phyloP scores from a whole-genome alignment of 2,797 vertebrate genomes.

The Centroberyx gerrardi region DNA sequence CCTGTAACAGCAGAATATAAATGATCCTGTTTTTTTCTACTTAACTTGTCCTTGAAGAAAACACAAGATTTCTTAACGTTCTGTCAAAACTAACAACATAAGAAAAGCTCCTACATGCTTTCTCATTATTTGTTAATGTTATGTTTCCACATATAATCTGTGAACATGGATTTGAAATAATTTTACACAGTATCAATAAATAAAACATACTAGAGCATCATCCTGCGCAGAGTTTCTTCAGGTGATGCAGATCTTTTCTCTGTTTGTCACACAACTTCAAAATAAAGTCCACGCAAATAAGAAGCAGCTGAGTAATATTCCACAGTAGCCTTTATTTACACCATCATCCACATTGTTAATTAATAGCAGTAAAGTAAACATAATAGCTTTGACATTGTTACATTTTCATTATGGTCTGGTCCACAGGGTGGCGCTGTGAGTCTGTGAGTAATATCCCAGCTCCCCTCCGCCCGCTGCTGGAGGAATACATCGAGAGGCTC shows the following conservation, averaged over 20 bases:
- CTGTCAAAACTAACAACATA: no score
- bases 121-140: no score
- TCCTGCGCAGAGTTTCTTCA: not conserved
- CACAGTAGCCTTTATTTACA: constrained; percentile 74
- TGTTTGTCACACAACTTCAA: not conserved
- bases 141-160: no score
- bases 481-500: not conserved
- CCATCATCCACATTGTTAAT: constrained; percentile 50
- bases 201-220: not conserved
- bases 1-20: no score
- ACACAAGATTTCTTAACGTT: no score
- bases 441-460: constrained; percentile 18
- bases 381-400: constrained; percentile 55
- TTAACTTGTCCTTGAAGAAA: no score
- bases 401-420: constrained; percentile 22
- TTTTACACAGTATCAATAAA: no score
- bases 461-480: not conserved
- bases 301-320: constrained; percentile 18
- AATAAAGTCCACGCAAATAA: constrained; percentile 3
- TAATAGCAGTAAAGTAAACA: constrained; percentile 63
- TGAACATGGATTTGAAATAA: no score
- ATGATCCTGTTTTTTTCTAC: no score
- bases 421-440: constrained; percentile 59
- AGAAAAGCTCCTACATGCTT: no score
- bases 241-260: not conserved